Base-by-base conservation (phyloP, 2,113 vertebrate species). In the Neolamprologus caudopunctatus region DNA sequence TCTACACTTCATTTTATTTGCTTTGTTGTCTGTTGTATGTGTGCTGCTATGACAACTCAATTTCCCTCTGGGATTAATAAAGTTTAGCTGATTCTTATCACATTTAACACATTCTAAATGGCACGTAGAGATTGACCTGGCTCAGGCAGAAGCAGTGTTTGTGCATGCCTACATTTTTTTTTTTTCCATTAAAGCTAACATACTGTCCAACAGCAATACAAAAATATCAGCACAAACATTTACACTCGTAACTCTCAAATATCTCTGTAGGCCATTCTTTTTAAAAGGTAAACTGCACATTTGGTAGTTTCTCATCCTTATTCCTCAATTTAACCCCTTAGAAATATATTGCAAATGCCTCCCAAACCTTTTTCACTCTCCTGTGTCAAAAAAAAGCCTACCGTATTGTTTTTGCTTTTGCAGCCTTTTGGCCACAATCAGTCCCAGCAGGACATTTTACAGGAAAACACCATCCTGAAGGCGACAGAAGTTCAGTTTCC, bases 391-490 rank as follows among this genome's bases (percentile, higher is more conserved):
- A 66, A 68, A 35, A 33, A 31, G 28, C 28, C 28, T 31, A 31
- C 28, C 6, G 28, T 31, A 31, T 31, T 31, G 28, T 54, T 85
- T 94, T 90, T 89, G 12, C n/a, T 28, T 82, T 63, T 93, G 16
- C 83, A 99, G 99, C 99, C 99, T 73, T 99, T 99, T 5, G 99
- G 99, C 68, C 99, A 99, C 93, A 99, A 99, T 96, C 99, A 99
- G 96, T 99, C 98, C 9, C 99, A 99, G 94, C 99, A 99, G 95
- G 99, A 99, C 91, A 99, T 99, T 93, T 97, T 99, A 82, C 99
- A 99, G 95, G 99, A 99, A 95, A 99, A 99, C 97, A 99, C 99
- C 79, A 99, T 99, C 80, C 96, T 99, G 93, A 99, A 99, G 97
- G 99, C 99, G 89, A 99, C 99, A 58, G 99, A 99, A 93, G 99